Evolutionary conservation across 2,888 invertebrate genomes (phyloP).

Genomic region (Torymus texanus): DNA sequence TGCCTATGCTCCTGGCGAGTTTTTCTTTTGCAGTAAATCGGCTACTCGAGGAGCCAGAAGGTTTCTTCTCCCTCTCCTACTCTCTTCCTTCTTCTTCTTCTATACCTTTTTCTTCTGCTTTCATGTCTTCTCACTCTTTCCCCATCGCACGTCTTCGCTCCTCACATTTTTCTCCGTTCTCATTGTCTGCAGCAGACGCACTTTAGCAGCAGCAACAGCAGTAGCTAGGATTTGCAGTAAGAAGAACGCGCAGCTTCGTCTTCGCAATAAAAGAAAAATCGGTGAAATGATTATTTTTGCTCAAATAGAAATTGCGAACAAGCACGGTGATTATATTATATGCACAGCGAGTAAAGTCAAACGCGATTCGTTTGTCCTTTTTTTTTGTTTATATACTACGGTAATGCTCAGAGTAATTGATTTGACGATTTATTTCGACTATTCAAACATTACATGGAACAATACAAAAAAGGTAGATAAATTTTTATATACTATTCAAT

Average conservation of each 20-base stretch:
- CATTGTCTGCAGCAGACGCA: constrained; percentile 34
- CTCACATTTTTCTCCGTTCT: constrained; percentile 6
- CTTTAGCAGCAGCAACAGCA: constrained; percentile 15
- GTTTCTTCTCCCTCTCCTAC: constrained; percentile 12
- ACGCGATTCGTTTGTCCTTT: no score
- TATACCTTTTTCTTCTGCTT: background rate
- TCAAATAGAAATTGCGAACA: constrained; percentile 20
- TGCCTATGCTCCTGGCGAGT: background rate
- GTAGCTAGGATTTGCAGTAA: constrained; percentile 5
- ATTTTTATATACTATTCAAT: no score
- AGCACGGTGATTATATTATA: background rate
- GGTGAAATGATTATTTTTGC: constrained; percentile 30
- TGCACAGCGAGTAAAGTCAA: no score
- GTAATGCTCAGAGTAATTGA: no score
- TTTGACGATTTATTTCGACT: no score
- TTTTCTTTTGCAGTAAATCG: constrained; percentile 50
- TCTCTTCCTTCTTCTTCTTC: constrained; percentile 12
- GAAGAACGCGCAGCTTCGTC: constrained; percentile 9
- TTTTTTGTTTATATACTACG: no score
- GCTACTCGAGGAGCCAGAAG: constrained; percentile 40
- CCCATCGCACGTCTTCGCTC: constrained; percentile 3
- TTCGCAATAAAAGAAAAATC: constrained; percentile 16
- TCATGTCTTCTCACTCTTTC: constrained; percentile 4
- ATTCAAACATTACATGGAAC: no score
- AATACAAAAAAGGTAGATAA: no score